Base-by-base conservation (phyloP, 2,888 invertebrate genomes). In the Pegoplata infirma region DNA sequence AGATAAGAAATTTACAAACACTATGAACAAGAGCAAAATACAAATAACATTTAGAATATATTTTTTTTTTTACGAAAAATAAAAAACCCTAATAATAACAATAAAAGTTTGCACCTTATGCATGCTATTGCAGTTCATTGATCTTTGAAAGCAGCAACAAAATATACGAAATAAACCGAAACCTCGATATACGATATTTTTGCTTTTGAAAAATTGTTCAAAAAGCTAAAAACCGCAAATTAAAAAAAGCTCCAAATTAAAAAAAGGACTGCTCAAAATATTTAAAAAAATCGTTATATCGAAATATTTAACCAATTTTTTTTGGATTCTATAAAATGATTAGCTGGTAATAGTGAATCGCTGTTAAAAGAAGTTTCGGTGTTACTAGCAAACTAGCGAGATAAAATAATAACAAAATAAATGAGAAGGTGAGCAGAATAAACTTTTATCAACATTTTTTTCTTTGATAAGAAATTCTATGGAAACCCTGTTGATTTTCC, bases 81-180 rank as follows among this genome's bases (percentile, higher is more conserved):
- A 47, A 32, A 16, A 14, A 51, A 46, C 58, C 58, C 44, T 69
- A 59, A 51, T 36, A 12, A 17, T 17, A 32, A 17, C 8, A 44
- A 14, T 36, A n/a, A 40, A 69, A 21, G 72, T 73, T 73, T 76
- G 80, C 80, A 80, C 80, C 80, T 80, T 76, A 73, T 72, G 59
- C 56, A 46, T 59, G 44, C 32, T 21, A 55, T 46, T 69, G 80
- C 75, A 81, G 81, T 81, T 81, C 81, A 75, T 80, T 81, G 81
- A 80, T 81, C 81, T 77, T n/a, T 40, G n/a, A 40, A 40, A n/a
- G 12, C 10, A n/a, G 12, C 10, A 58, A 66, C 55, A 63, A 44
- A 16, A 21, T 14, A 14, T 16, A 46, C 36, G 46, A 36, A 16
- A 53, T 40, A n/a, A n/a, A n/a, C n/a, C n/a, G n/a, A n/a, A n/a